Base-by-base conservation (phyloP, 2,797 vertebrate genomes). In the Anas georgica region DNA sequence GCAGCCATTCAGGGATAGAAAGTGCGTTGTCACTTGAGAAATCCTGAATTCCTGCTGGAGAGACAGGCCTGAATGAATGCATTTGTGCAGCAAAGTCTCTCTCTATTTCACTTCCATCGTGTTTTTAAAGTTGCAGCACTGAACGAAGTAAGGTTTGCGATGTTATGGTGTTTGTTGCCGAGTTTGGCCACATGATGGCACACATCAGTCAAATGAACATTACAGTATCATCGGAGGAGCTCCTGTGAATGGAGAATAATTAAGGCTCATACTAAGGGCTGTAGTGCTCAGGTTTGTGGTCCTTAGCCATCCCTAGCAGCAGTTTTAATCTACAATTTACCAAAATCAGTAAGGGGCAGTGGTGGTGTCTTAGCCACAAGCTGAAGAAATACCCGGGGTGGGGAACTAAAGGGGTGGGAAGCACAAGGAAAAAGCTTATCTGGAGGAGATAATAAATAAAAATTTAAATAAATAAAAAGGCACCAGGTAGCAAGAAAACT, bases 131-230 rank as follows among this genome's bases (percentile, higher is more conserved):
- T 37, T 31, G 52, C 52, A 39, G 48, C n/a, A 13, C 4, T 12
- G 66, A 64, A 7, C 11, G 37, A 31, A 75, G 21, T 2, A 2
- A 4, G 69, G 22, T 45, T 54, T 52, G 54, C 35, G 64, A 22
- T 31, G 70, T 59, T 80, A 39, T n/a, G 59, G 88, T 75, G 68
- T 64, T 97, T 75, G 68, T 64, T 97, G 88, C 97, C 84, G 76
- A 16, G 3, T 67, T 90, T 95, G 85, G 64, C 98, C 98, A 94
- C 98, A 97, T 55, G 98, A 94, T 97, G 98, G 98, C 98, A 97
- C 90, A 55, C 97, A 87, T 86, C 70, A 88, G 90, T 97, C 97
- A 96, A 78, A 92, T 22, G 83, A 96, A 88, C 94, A 14, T 70
- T 55, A 3, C 11, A 13, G 2, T 29, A 1, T 15, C 25, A 8